Evolutionary conservation across 2,113 vertebrate species (phyloP).

Genomic region (Poecilia latipinna): DNA sequence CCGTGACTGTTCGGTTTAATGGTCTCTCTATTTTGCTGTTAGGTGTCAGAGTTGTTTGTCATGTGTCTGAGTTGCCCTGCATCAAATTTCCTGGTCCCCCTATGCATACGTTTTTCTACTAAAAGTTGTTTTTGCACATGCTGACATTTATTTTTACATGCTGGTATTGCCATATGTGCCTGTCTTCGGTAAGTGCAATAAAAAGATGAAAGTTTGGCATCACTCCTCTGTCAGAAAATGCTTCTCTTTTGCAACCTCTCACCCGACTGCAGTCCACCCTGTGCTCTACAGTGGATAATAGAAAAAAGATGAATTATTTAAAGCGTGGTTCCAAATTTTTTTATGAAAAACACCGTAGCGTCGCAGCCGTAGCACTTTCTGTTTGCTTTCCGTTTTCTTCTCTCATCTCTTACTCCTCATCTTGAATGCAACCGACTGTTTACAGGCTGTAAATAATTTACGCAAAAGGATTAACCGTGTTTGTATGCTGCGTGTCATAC

Average conservation of each 20-base stretch:
- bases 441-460: conserved; percentile 49
- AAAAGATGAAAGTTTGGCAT: too few species aligned
- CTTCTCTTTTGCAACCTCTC: background rate
- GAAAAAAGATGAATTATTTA: background rate
- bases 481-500: conserved; percentile 14
- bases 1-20: too few species aligned
- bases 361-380: background rate
- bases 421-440: conserved; percentile 17
- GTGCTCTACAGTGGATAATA: background rate
- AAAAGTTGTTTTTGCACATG: too few species aligned
- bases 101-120: too few species aligned
- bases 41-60: too few species aligned
- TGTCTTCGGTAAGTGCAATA: too few species aligned
- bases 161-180: too few species aligned
- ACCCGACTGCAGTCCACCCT: background rate
- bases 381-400: background rate
- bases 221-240: too few species aligned
- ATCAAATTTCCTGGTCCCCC: too few species aligned
- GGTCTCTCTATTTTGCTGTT: too few species aligned
- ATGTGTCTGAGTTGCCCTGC: too few species aligned
- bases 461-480: conserved; percentile 36
- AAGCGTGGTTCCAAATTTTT: background rate
- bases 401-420: background rate
- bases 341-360: background rate
- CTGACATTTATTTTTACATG: too few species aligned